Conservation (phyloP, 2,797 vertebrate genomes). For the Galago senegalensis region DNA sequence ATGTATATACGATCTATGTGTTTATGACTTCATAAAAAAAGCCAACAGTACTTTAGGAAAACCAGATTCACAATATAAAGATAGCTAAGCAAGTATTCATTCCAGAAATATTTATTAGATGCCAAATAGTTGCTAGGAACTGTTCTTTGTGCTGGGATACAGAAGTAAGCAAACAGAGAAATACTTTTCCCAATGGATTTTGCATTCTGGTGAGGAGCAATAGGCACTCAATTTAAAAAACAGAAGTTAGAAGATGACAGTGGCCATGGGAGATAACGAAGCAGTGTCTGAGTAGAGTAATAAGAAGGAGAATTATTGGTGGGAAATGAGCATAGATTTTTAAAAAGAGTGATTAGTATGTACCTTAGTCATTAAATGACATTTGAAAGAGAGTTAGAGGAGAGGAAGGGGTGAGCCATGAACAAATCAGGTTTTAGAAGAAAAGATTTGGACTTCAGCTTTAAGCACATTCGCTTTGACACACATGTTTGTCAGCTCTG, state of each 20-base stretch:
- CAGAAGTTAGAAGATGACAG: neutral
- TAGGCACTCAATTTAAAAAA: neutral
- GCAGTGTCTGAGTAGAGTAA: neutral
- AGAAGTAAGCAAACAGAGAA: neutral
- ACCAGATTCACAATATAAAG: neutral
- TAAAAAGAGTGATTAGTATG: neutral
- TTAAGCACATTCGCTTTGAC: neutral
- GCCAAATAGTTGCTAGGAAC: rapidly evolving
- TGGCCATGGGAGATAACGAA: neutral
- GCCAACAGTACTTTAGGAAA: neutral
- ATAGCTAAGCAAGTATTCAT: neutral
- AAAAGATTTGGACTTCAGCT: neutral
- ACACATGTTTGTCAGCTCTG: neutral
- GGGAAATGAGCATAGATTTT: neutral
- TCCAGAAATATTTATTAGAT: neutral
- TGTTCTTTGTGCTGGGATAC: neutral
- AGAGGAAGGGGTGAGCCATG: neutral
- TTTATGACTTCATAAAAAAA: too few relatives aligned
- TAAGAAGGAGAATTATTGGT: neutral
- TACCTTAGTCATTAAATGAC: neutral
- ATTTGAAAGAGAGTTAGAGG: neutral
- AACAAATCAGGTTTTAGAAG: neutral
- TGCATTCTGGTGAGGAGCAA: neutral
- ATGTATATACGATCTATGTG: too few relatives aligned
- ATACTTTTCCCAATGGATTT: neutral